Conservation (phyloP, 2,888 invertebrate genomes). For the Hypselothyrea guttata region DNA sequence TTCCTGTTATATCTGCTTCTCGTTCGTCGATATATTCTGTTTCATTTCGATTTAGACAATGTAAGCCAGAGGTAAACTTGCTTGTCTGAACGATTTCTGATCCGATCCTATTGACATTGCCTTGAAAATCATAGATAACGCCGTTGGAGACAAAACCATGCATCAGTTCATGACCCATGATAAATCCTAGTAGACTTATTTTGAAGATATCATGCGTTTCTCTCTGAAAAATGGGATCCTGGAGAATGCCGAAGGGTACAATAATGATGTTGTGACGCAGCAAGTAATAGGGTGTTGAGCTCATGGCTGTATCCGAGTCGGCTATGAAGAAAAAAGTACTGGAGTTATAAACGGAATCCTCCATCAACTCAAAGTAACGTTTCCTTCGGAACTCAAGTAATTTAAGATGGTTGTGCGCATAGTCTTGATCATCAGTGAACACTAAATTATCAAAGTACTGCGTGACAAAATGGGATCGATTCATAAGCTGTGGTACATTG, state of each 20-base stretch:
- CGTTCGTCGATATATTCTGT: conserved; percentile 68
- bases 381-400: conserved; percentile 49
- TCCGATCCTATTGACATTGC: conserved; percentile 38
- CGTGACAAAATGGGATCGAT: conserved; percentile 33
- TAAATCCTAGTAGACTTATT: conserved; percentile 70
- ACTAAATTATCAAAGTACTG: conserved; percentile 54
- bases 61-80: conserved; percentile 10
- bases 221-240: conserved; percentile 50
- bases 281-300: conserved; percentile 67
- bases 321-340: conserved; percentile 25
- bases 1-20: conserved; percentile 72
- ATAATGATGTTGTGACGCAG: conserved; percentile 65
- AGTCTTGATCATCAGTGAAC: conserved; percentile 34
- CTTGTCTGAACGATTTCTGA: conserved; percentile 25
- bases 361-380: conserved; percentile 21
- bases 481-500: conserved; percentile 55
- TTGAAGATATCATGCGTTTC: conserved; percentile 63
- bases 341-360: neutral
- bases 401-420: conserved; percentile 58
- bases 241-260: conserved; percentile 70
- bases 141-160: conserved; percentile 72
- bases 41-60: conserved; percentile 45
- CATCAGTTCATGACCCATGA: conserved; percentile 74
- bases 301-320: conserved; percentile 33
- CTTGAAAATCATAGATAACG: conserved; percentile 47